These are phyloP conservation scores for Drosophila persimilis DNA, from an alignment of 1,140 invertebrate species.

Conservation along the genomic window DNA sequence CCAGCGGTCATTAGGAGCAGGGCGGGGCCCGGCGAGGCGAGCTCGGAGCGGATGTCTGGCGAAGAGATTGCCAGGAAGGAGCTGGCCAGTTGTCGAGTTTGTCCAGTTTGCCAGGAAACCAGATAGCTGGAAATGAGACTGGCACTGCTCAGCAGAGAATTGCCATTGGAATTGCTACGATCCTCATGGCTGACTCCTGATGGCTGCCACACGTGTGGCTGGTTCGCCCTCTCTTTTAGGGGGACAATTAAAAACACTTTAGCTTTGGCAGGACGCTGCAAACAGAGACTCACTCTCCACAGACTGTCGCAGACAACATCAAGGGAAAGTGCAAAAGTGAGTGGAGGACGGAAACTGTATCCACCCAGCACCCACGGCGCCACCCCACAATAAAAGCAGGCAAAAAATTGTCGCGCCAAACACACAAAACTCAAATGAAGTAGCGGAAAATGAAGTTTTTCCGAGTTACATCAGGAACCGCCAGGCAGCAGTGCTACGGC, in stretches of 20 bases:
- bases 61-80: slow-evolving; percentile 37
- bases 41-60: slow-evolving; percentile 19
- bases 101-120: slow-evolving; percentile 46
- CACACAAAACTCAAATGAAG: slow-evolving; percentile 62
- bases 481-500: neutral
- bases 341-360: neutral
- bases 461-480: slow-evolving; percentile 45
- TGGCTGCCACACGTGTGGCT: slow-evolving; percentile 17
- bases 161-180: neutral
- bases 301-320: slow-evolving; percentile 3
- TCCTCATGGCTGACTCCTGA: slow-evolving; percentile 11
- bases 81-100: slow-evolving; percentile 42
- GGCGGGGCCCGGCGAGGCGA: slow-evolving; percentile 37
- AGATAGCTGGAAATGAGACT: slow-evolving; percentile 49
- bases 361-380: slow-evolving; percentile 8
- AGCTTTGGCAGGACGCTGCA: slow-evolving; percentile 24
- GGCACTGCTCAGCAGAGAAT: slow-evolving; percentile 26
- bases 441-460: slow-evolving; percentile 77
- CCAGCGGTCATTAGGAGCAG: slow-evolving; percentile 66
- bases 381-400: slow-evolving; percentile 8
- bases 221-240: slow-evolving; percentile 6
- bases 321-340: neutral
- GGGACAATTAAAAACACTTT: slow-evolving; percentile 61
- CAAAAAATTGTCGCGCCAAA: slow-evolving; percentile 60
- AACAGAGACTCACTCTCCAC: slow-evolving; percentile 15